Evolutionary conservation across 2,888 invertebrate genomes (phyloP), one percentile per base, ranked within the genome.

Genomic region (Strigamia maritima): DNA sequence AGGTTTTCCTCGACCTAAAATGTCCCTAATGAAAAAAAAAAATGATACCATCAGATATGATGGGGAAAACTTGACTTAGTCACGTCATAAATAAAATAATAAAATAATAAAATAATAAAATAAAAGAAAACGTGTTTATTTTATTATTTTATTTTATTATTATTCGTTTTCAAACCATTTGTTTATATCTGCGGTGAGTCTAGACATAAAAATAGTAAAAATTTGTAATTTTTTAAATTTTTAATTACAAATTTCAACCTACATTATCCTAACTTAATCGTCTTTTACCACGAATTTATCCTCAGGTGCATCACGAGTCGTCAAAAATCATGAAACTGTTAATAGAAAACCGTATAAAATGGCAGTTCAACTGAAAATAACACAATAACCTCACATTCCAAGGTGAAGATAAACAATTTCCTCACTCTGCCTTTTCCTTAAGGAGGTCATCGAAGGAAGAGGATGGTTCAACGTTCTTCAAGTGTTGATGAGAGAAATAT

Each of bases 321-420:
- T 22, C 60, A 1, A n/a, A 35, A 28, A 70, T 24, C 60, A n/a
- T 12, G 22, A 28, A 70, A 28, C 70, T 70, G 28, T 70, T 28
- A 70, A 6, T 54, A 22, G 22, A 54, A 44, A 28, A 70, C 70
- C 70, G 28, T 26, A 70, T 14, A 70, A 28, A 28, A 26, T 65
- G 4, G 60, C 60, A 65, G 28, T 70, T 70, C 28, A 70, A 12
- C 70, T n/a, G 70, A 70, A 70, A 70, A 70, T 70, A 70, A 70
- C 70, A 70, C 70, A 70, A 70, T 70, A 70, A 70, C 70, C 70
- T 70, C 70, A 70, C 70, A 70, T 70, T 70, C 70, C 70, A 70
- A 70, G 70, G 70, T 70, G 70, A 70, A 70, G 70, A 70, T 70
- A 70, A 70, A 70, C 70, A 70, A 70, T 70, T 70, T 70, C 70